A percentile compares a stretch with the other conserved stretches of the same genome.
phyloP scores from a whole-genome alignment of 2,888 invertebrate species.

The Lithodes maja region DNA sequence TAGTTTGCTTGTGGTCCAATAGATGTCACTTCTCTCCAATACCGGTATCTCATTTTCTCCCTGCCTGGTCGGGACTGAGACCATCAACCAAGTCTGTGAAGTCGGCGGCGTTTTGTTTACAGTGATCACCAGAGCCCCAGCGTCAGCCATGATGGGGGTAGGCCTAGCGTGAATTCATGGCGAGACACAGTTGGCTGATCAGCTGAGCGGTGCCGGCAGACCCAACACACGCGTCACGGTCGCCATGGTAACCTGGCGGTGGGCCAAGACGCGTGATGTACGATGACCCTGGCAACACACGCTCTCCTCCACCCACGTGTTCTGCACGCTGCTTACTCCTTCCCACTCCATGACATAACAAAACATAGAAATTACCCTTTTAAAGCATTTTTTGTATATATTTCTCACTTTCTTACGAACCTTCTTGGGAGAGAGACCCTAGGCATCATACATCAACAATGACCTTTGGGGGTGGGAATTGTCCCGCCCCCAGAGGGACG shows the following conservation, averaged over 20 bases:
- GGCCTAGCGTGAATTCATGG: constrained; percentile 58
- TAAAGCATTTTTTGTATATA: not conserved
- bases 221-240: constrained; percentile 62
- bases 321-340: not conserved
- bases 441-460: constrained; percentile 53
- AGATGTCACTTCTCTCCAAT: constrained; percentile 61
- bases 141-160: constrained; percentile 63
- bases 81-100: constrained; percentile 24
- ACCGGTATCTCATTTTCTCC: constrained; percentile 41
- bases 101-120: constrained; percentile 66
- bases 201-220: constrained; percentile 59
- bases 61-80: constrained; percentile 19
- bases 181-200: constrained; percentile 64
- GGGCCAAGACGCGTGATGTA: constrained; percentile 59
- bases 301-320: constrained; percentile 30
- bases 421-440: not conserved
- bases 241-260: constrained; percentile 52
- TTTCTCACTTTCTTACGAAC: not conserved
- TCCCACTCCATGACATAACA: not conserved
- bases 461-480: constrained; percentile 59
- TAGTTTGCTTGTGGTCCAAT: constrained; percentile 50
- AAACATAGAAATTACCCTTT: not conserved
- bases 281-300: constrained; percentile 55
- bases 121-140: constrained; percentile 56
- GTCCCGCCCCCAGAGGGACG: constrained; percentile 66